phyloP scores from a whole-genome alignment of 2,113 vertebrate genomes.

The Colinus virginianus region DNA sequence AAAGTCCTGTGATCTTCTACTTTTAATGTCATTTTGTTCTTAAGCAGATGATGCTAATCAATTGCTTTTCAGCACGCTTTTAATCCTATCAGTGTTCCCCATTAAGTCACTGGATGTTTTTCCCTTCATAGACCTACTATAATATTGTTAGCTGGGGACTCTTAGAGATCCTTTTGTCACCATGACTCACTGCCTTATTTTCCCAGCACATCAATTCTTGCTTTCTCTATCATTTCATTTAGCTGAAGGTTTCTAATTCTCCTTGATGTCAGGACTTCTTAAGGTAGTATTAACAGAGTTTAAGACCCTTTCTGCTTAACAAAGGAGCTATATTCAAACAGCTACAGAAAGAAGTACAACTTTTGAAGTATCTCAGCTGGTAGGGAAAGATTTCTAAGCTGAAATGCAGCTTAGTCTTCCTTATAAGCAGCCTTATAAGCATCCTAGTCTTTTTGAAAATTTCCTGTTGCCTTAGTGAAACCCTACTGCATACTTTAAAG shows the following conservation, averaged over 20 bases:
- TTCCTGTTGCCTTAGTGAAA: neutral
- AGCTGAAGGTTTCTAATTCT: neutral
- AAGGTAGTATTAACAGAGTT: neutral
- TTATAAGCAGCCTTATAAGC: neutral
- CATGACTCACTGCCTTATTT: neutral
- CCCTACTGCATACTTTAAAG: neutral
- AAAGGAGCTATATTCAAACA: neutral
- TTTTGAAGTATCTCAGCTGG: neutral
- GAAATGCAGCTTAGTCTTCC: neutral
- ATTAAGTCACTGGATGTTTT: neutral
- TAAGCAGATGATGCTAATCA: neutral
- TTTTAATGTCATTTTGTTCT: neutral
- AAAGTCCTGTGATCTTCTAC: neutral
- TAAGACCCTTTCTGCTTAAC: neutral
- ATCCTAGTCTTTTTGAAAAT: neutral
- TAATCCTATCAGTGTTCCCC: neutral
- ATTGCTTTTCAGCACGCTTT: neutral
- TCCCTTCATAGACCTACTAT: neutral
- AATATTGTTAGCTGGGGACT: neutral
- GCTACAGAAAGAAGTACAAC: neutral
- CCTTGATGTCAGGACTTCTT: neutral
- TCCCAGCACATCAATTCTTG: neutral
- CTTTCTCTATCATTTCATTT: neutral
- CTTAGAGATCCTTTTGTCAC: neutral
- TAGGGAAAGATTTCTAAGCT: neutral